Conservation (phyloP, 2,113 vertebrate genomes). For the Chlamydotis undulata region DNA sequence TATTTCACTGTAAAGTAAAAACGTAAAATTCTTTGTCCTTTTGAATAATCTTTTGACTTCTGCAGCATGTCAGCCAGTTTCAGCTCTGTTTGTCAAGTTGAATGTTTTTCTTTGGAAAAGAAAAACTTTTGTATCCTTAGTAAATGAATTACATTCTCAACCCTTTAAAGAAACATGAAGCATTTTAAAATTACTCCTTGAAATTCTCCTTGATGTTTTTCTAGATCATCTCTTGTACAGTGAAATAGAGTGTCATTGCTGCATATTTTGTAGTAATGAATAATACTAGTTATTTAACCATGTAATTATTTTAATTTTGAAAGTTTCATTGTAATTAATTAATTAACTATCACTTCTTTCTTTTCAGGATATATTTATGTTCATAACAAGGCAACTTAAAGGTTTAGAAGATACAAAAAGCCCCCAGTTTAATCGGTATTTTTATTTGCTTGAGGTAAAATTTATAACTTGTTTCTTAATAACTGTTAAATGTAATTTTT, state of each 20-base stretch:
- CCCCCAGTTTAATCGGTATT: conserved; percentile 98
- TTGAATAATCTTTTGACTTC: not conserved
- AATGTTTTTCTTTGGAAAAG: not conserved
- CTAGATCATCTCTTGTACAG: not conserved
- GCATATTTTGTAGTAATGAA: not conserved
- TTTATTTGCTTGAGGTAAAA: conserved; percentile 96
- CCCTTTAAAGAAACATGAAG: not conserved
- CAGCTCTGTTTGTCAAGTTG: not conserved
- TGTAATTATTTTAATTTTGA: not conserved
- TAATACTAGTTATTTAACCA: not conserved
- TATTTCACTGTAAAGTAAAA: not conserved
- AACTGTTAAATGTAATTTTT: not conserved
- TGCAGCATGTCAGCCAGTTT: not conserved
- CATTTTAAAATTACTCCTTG: not conserved
- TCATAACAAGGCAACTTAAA: conserved; percentile 97
- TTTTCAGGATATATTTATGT: conserved; percentile 98
- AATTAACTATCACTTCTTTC: conserved; percentile 23
- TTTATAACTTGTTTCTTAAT: not conserved
- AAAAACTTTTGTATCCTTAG: not conserved
- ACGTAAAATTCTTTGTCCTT: not conserved
- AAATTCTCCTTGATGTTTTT: not conserved
- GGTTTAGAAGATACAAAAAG: conserved; percentile 98
- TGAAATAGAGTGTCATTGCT: not conserved
- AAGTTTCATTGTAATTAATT: not conserved
- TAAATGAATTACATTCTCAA: not conserved